Base-by-base conservation (phyloP, 2,888 invertebrate species). In the Epistrophe grossulariae region DNA sequence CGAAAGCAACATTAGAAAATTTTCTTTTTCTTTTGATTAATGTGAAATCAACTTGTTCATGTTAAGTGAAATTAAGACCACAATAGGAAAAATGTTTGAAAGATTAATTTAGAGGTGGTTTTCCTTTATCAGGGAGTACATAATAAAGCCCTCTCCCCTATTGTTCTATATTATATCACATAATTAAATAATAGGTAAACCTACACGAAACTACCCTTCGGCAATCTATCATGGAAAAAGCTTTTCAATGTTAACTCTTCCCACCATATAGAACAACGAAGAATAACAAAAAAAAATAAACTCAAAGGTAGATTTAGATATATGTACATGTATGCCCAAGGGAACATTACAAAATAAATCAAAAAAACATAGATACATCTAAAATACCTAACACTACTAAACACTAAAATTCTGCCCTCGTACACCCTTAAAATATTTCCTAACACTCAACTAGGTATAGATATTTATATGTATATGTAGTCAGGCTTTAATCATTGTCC, bases 401-500 rank as follows among this genome's bases (percentile, higher is more conserved):
- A 48, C 31, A 66, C 66, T 66, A 48, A 66, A 66, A 66, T 66
- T 66, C 48, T 48, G 31, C 48, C 17, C 52, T 64, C 19, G 19
- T 60, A 40, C 15, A 70, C 31, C 28, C 40, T 60, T 50, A 59
- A 70, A 78, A 60, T 68, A 43, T 74, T 60, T 68, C 68, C n/a
- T 13, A 74, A 52, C 59, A 50, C 64, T 43, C 50, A 66, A 13
- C 50, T 15, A 8, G 35, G 35, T 35, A 35, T n/a, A n/a, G n/a
- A n/a, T n/a, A n/a, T n/a, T n/a, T n/a, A n/a, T 5, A 31, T 31
- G 5, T 5, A 15, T 50, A 52, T 52, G 31, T 31, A 64, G 72
- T n/a, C 19, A 80, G 40, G 40, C 68, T 45, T 74, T 74, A 74
- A 80, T 80, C 80, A 55, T 28, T 62, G 68, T 76, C 60, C 64